A percentile compares a stretch with the other conserved stretches of the same genome.
Evolutionary conservation across 2,113 vertebrate genomes (phyloP).

Genomic region (Cynopterus brachyotis): DNA sequence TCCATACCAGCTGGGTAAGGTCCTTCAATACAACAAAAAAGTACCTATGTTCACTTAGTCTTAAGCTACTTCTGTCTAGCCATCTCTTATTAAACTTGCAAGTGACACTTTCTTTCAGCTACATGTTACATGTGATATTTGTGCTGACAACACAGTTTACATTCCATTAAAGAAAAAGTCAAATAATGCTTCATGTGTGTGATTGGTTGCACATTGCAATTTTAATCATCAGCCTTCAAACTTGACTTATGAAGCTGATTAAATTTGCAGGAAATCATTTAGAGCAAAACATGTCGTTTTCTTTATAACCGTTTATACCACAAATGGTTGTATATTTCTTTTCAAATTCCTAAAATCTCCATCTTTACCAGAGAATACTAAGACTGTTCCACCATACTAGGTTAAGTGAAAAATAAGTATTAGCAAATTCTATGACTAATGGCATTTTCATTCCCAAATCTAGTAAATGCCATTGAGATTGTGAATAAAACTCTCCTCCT

Average conservation of each 20-base stretch:
- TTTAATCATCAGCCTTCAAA: constrained; percentile 5
- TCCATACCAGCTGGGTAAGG: background rate
- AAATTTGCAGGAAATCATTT: background rate
- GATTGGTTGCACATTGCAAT: background rate
- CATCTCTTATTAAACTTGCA: constrained; percentile 1
- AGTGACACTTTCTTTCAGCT: constrained; percentile 24
- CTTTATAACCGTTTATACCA: background rate
- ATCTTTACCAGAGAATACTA: constrained; percentile 8
- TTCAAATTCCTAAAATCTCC: constrained; percentile 22
- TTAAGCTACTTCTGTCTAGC: constrained; percentile 12
- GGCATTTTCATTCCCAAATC: constrained; percentile 29
- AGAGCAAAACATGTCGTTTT: background rate
- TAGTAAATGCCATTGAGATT: background rate
- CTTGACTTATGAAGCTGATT: background rate
- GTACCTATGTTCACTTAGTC: background rate
- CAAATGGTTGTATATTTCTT: background rate
- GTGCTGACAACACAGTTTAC: background rate
- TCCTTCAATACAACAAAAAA: background rate
- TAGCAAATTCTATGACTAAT: background rate
- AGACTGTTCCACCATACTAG: background rate
- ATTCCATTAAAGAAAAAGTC: background rate
- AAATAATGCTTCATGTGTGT: background rate
- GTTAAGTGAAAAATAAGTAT: background rate
- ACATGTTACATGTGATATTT: background rate
- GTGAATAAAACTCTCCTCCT: constrained; percentile 6